phyloP scores from a whole-genome alignment of 2,888 invertebrate genomes.

The Mesorhabditis belari region DNA sequence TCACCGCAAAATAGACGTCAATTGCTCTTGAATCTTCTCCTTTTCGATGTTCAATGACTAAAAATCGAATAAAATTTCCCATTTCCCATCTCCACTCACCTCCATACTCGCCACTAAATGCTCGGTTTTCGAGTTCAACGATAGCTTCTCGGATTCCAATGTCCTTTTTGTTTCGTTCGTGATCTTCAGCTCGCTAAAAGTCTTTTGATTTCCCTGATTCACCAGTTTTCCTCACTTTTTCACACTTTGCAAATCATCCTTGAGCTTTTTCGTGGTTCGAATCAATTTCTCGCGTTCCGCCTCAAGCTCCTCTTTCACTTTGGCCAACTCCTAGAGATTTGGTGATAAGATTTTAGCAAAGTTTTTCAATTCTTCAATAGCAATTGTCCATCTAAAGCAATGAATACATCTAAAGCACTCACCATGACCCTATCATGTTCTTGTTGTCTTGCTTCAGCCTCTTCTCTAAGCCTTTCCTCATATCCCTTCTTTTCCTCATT shows the following conservation, averaged over 20 bases:
- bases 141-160: conserved; percentile 51
- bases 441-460: conserved; percentile 29
- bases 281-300: conserved; percentile 56
- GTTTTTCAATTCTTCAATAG: background rate
- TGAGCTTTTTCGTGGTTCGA: conserved; percentile 54
- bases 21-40: conserved; percentile 51
- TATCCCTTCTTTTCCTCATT: conserved; percentile 39
- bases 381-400: background rate
- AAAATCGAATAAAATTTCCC: conserved; percentile 46
- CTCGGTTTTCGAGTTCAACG: conserved; percentile 45
- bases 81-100: conserved; percentile 3
- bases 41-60: conserved; percentile 55
- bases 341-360: background rate
- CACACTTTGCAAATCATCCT: conserved; percentile 53
- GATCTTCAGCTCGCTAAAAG: conserved; percentile 55
- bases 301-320: conserved; percentile 55
- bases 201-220: background rate
- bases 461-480: conserved; percentile 36
- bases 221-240: conserved; percentile 24
- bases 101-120: conserved; percentile 43
- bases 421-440: conserved; percentile 37
- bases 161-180: conserved; percentile 53
- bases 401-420: background rate
- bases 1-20: conserved; percentile 39
- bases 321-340: conserved; percentile 49